Evolutionary conservation across 2,797 vertebrate genomes (phyloP).

Genomic region (Meda fulgida): DNA sequence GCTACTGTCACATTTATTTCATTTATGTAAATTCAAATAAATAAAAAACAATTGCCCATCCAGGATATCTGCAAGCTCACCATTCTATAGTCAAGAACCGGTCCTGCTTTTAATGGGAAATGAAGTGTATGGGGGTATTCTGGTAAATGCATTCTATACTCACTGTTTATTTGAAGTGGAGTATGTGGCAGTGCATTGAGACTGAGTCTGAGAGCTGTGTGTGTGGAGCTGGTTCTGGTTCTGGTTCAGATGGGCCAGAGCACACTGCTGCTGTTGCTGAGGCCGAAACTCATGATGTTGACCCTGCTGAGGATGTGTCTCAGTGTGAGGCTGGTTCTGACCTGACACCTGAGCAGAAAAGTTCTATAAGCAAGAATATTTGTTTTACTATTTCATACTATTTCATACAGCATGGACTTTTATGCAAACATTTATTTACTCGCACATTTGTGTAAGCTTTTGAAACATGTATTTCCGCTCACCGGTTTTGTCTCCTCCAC

Average conservation of each 20-base stretch:
- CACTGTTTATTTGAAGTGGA: constrained; percentile 76
- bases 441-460: neutral
- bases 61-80: neutral
- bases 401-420: neutral
- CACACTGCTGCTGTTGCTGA: constrained; percentile 86
- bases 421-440: constrained; percentile 1
- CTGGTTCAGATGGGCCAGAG: constrained; percentile 67
- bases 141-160: constrained; percentile 57
- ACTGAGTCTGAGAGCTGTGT: constrained; percentile 64
- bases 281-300: constrained; percentile 87
- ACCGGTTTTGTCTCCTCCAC: constrained; percentile 90
- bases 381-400: neutral
- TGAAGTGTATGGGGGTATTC: neutral
- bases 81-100: neutral
- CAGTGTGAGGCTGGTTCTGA: constrained; percentile 81
- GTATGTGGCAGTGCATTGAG: constrained; percentile 71
- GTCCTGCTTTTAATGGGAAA: neutral
- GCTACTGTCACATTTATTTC: neutral
- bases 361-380: constrained; percentile 68
- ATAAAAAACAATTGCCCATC: neutral
- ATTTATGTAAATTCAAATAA: neutral
- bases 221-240: constrained; percentile 46
- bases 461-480: neutral
- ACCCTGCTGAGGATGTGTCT: constrained; percentile 76
- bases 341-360: constrained; percentile 85